Base-by-base conservation (phyloP, 2,888 invertebrate genomes). In the Sinohyriopsis cumingii region DNA sequence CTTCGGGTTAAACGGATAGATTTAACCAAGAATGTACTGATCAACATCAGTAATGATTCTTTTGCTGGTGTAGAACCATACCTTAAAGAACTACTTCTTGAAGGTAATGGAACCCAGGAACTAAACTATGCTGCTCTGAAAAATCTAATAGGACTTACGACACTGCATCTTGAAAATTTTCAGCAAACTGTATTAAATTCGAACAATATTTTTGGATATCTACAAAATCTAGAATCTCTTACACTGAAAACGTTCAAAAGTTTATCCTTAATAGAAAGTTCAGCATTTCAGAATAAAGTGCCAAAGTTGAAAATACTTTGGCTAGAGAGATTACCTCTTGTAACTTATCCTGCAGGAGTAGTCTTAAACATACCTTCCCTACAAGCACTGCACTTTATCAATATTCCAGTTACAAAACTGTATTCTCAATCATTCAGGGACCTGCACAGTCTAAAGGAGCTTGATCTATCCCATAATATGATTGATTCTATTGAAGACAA, bases 11-110 rank as follows among this genome's bases (percentile, higher is more conserved):
- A 94, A 82, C 95, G 95, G 89, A 95, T 91, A 66, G 95, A 95
- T 87, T 92, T 97, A 84, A 95, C 95, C 90, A 94, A 94, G 64
- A 97, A 97, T 89, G 93, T 93, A 79, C 92, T 97, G 83, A 93
- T 93, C 78, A 93, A 93, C 83, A 94, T 96, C 86, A 94, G 95
- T 1, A 95, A 96, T 84, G 94, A 95, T 86, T 95, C 95, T 15
- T 96, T 96, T 87, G 93, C 93, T 62, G 94, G 95, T 0, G 91
- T 96, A 71, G 95, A 95, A 87, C 92, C 93, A 70, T 93, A 93
- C 45, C 92, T 97, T 75, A 93, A 94, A 72, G 96, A 96, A 90
- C 93, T 98, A 77, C 95, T 96, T 90, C 92, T 97, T 77, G 71
- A 81, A 66, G 86, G 84, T 9, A 68, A 81, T 63, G 68, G 63